Conservation (phyloP, 2,888 invertebrate species). For the Eurytoma californica region DNA sequence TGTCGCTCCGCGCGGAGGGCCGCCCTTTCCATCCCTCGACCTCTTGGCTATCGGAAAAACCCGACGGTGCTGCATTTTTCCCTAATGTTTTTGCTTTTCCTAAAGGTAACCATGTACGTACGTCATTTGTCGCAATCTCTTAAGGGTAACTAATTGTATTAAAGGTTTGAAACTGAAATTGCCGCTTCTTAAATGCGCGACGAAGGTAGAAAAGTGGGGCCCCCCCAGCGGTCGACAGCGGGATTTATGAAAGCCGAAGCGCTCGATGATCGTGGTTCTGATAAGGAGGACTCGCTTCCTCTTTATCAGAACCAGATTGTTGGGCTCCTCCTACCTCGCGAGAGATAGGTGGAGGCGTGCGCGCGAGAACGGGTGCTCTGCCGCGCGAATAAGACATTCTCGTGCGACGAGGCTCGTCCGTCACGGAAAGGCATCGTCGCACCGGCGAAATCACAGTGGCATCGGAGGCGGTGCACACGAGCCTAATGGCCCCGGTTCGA, state of each 20-base stretch:
- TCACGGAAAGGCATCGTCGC: neutral
- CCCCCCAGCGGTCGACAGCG: too few species aligned
- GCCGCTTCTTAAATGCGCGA: too few species aligned
- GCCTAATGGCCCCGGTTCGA: neutral
- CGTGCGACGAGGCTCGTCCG: conserved; percentile 5
- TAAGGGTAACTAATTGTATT: too few species aligned
- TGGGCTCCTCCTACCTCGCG: neutral
- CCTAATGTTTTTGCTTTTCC: too few species aligned
- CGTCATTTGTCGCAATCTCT: too few species aligned
- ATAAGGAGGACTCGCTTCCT: too few species aligned
- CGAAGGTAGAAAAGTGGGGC: neutral
- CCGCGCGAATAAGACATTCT: conserved; percentile 39
- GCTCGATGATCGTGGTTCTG: too few species aligned
- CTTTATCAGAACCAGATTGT: too few species aligned
- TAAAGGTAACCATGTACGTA: too few species aligned
- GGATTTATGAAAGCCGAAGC: neutral
- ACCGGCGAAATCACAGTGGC: too few species aligned
- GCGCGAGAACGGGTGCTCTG: neutral
- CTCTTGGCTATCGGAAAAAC: neutral
- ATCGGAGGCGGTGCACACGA: too few species aligned
- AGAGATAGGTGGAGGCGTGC: neutral
- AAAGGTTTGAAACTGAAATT: too few species aligned
- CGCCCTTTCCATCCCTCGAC: neutral
- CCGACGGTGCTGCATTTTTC: neutral
- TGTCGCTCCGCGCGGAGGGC: conserved; percentile 59